Evolutionary conservation across 2,113 vertebrate genomes (phyloP), one percentile per base, ranked within the genome.

Genomic region (Seriola rivoliana): DNA sequence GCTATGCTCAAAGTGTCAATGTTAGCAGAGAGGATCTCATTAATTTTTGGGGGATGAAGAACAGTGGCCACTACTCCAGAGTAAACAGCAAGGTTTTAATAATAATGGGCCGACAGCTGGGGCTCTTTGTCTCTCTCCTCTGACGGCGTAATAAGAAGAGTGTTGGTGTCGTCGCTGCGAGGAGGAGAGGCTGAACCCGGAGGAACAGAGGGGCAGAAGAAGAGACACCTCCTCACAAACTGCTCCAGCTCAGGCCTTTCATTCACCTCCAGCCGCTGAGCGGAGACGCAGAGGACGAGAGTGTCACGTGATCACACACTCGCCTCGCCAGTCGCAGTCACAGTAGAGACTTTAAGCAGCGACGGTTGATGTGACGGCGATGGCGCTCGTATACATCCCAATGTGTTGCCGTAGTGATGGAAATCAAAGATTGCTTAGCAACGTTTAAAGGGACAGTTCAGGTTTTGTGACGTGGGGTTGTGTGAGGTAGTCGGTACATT

Each of bases 1-100:
- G 44, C 84, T 34, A 46, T 44, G 44, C 69, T 87, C 59, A 88
- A 84, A 73, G 77, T 83, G 85, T 90, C 82, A 89, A 89, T 94
- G 90, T 93, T 93, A 85, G 92, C 87, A 72, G 71, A 91, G 87
- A 90, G 83, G 85, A 93, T 93, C 80, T 93, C 79, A 85, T 89
- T 91, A 78, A 90, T 91, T 91, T 87, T 90, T 75, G 76, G 80
- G 70, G 42, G 82, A 88, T 86, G 80, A 88, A 86, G 85, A 90
- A 78, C 83, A 78, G 75, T 82, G 67, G 87, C 82, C 72, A 73
- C 76, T 72, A 60, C 78, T 88, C 72, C 64, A 73, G 84, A 89
- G 81, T 79, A 89, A 89, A 90, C 81, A 80, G 60, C 23, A 21
- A 82, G 80, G 70, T 88, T 93, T 87, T 88, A 90, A 88, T 90